Conservation (phyloP, 2,888 invertebrate genomes). For the Apamea sordens region DNA sequence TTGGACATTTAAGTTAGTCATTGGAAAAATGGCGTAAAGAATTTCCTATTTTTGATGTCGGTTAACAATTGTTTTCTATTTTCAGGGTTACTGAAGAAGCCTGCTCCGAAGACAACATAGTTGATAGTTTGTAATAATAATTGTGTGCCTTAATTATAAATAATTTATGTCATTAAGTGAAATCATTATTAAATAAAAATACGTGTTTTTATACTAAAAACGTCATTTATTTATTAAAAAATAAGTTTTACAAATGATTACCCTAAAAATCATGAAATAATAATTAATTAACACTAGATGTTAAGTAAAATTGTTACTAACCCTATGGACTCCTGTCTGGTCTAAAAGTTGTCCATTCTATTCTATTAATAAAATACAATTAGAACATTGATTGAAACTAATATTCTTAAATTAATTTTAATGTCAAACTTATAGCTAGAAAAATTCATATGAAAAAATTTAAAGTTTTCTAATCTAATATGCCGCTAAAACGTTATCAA, state of each 20-base stretch:
- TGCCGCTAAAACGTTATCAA: constrained; percentile 84
- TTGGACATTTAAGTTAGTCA: too few relatives aligned
- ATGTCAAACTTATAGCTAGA: not conserved
- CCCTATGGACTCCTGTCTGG: too few relatives aligned
- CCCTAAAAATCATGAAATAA: not conserved
- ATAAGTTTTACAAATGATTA: too few relatives aligned
- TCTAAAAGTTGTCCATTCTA: too few relatives aligned
- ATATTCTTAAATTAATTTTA: not conserved
- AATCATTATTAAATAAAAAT: constrained; percentile 28
- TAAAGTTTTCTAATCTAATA: constrained; percentile 72
- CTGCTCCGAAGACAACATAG: constrained; percentile 51
- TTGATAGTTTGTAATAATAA: not conserved
- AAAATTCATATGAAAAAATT: not conserved
- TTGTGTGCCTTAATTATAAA: constrained; percentile 15
- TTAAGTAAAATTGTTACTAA: too few relatives aligned
- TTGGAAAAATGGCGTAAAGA: not conserved
- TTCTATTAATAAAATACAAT: not conserved
- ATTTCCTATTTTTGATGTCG: not conserved
- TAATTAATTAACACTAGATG: too few relatives aligned
- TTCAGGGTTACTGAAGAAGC: constrained; percentile 73
- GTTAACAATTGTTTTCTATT: constrained; percentile 24
- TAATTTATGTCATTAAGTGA: constrained; percentile 12
- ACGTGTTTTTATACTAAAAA: not conserved
- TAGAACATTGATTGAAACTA: not conserved
- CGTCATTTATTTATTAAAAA: constrained; percentile 20